Evolutionary conservation across 2,797 vertebrate genomes (phyloP), one percentile per base, ranked within the genome.

Genomic region (Hydrocynus forskahlii): DNA sequence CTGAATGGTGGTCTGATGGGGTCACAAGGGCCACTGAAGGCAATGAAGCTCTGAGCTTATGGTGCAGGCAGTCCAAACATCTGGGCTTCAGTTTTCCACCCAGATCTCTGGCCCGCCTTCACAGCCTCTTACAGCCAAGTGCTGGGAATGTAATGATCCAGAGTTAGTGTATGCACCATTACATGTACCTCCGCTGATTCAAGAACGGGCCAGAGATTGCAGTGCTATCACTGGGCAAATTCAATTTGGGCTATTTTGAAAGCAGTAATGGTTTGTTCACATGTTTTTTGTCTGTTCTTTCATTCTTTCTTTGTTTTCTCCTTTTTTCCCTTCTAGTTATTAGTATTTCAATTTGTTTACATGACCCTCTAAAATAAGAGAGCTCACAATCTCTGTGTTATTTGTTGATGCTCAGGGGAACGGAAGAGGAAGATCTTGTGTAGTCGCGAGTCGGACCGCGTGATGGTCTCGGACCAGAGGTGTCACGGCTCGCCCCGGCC

Each of bases 401-500:
- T 40, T 16, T 68, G 38, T 23, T 81, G 29, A 45, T 19, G 19
- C 12, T 77, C 83, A 99, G 98, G 98, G 77, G 97, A 98, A 85
- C 93, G 95, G 8, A 98, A 95, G 87, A 94, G 96, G 75, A 99
- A 96, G 83, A 94, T 95, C 21, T 84, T 97, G 75, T 99, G 98
- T 78, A 97, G 94, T 77, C 92, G 98, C 81, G 97, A 99, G 89
- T 97, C 95, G 0, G 98, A 99, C 88, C 93, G 96, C 75, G 93
- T 97, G 86, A 95, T 95, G 0, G 98, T 99, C 86, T 99, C 98
- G 0, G 98, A 99, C 92, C 97, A 99, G 91, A 94, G 97, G 88
- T 99, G 98, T 64, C 95, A 97, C 55, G 93, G 90, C 17, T 92
- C 95, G 50, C 89, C 95, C 48, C 94, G 93, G 76, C 98, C 97